Evolutionary conservation across 2,113 vertebrate genomes (phyloP), one percentile per base, ranked within the genome.

Genomic region (Oryzias curvinotus): DNA sequence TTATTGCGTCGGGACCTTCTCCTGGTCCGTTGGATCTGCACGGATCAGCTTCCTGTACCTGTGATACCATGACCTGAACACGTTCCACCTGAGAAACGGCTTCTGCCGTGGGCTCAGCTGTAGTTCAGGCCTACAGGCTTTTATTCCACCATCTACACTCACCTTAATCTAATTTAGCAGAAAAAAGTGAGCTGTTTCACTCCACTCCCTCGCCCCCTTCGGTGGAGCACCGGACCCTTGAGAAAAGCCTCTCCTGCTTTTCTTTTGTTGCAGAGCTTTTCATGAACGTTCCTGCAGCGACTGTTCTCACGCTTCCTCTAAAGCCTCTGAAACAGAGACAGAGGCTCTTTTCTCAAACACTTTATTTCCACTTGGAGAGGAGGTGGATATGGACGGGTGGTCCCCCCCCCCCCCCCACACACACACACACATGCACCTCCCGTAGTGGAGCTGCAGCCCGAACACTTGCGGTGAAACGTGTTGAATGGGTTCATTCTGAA

Each of bases 251-350:
- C 75, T 73, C 56, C 63, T 73, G 84, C 64, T 74, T 60, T 80
- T 62, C 50, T 81, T 89, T 78, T 74, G 17, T 47, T 58, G 79
- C 73, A 61, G 75, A 63, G 64, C 79, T 87, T 91, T 90, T 91
- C 85, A 89, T 87, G 79, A 88, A 85, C 88, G 87, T 83, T 89
- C 84, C 73, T 53, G 80, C 77, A 48, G 63, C 71, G 77, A 73
- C 81, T 85, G 77, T 89, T 91, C 90, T 91, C 90, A 90, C 86
- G 85, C 83, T 81, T 87, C 77, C 68, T 68, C 61, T 83, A 65
- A 43, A 47, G 57, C 58, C 50, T 74, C 43, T 62, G 62, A 78
- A 76, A 66, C 75, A 65, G 50, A 46, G 45, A 43, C 3, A 71
- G 46, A 65, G 53, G 49, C 52, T 53, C 54, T 68, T 74, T 85